phyloP scores from a whole-genome alignment of 2,888 invertebrate genomes.

The Chaitophorus viminalis region DNA sequence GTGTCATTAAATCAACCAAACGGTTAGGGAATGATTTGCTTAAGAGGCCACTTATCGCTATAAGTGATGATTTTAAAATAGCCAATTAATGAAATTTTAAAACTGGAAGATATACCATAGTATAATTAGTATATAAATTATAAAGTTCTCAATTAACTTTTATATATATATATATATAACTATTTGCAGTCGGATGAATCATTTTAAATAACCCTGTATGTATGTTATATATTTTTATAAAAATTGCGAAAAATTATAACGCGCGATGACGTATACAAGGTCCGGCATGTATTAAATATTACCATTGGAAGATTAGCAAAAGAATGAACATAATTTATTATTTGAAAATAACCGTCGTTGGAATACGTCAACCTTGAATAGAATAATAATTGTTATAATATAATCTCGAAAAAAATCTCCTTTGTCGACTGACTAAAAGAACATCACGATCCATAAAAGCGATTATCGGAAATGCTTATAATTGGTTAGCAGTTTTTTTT shows the following conservation, averaged over 20 bases:
- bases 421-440: background rate
- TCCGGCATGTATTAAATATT: conserved; percentile 27
- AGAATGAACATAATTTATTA: conserved; percentile 36
- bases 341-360: conserved; percentile 30
- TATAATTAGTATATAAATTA: too few species aligned
- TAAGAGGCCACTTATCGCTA: too few species aligned
- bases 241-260: conserved; percentile 4
- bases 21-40: too few species aligned
- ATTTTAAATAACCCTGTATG: too few species aligned
- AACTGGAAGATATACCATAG: too few species aligned
- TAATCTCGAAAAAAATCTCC: conserved; percentile 11
- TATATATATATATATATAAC: too few species aligned
- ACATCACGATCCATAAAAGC: background rate
- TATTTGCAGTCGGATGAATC: too few species aligned
- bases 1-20: too few species aligned
- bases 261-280: conserved; percentile 36
- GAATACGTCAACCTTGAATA: conserved; percentile 41
- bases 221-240: background rate
- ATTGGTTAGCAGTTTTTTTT: background rate
- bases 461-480: conserved; percentile 15
- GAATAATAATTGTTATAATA: conserved; percentile 36
- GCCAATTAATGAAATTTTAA: too few species aligned
- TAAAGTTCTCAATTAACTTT: too few species aligned
- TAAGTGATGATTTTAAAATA: too few species aligned
- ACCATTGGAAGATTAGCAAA: conserved; percentile 22